Evolutionary conservation across 1,140 invertebrate species (phyloP), one percentile per base, ranked within the genome.

Genomic region (Drosophila equinoxialis): DNA sequence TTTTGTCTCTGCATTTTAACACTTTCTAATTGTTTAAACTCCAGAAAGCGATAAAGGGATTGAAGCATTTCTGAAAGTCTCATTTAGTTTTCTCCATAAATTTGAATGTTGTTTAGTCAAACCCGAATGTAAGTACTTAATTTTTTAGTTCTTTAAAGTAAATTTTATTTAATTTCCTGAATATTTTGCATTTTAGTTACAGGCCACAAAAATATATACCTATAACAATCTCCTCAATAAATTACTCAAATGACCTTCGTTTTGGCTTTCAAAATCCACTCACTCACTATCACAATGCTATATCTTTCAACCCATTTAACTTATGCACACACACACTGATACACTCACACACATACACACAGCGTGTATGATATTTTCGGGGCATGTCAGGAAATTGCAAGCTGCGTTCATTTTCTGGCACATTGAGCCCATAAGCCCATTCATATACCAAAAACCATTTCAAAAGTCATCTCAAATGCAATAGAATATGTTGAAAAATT

Each of bases 401-500:
- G 64, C 63, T 68, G 73, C 64, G 71, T 75, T 59, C 67, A 33
- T 62, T 75, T 67, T 59, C 57, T 59, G 57, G 57, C 68, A 74
- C 74, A 74, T 77, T 65, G 65, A 77, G 74, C 62, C 42, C 59
- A 75, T 64, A 39, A 61, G 41, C 61, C 57, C 51, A 51, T 55
- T 62, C 55, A 58, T 33, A 63, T 57, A 77, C 65, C 65, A 59
- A 51, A 51, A 51, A 20, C 45, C 45, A 51, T 51, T 51, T 51
- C 63, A 72, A 68, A 71, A 68, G 62, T 85, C 74, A 75, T 85
- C 74, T 78, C 60, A 75, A 85, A 78, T 85, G 68, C 77, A 85
- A 75, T 74, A 79, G 81, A 74, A 83, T 72, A 77, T 65, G 45
- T 72, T 71, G 71, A 83, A 72, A 68, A 51, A 20, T 71, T 59